phyloP scores from a whole-genome alignment of 2,888 invertebrate genomes.

The Labia minor region DNA sequence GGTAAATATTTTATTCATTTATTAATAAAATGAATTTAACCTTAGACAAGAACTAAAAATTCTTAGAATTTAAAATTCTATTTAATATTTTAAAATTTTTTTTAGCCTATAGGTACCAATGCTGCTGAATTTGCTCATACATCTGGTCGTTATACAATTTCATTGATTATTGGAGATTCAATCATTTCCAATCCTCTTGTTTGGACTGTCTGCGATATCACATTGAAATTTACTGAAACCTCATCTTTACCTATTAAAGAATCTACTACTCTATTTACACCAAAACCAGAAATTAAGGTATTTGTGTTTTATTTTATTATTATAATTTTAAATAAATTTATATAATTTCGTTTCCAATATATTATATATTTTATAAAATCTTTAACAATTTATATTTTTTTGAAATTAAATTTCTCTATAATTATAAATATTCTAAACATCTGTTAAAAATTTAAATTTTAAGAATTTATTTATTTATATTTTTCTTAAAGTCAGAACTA shows the following conservation, averaged over 20 bases:
- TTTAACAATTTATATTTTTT: conserved; percentile 16
- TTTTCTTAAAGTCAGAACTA: no score
- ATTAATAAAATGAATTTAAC: no score
- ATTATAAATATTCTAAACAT: no score
- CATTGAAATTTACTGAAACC: conserved; percentile 55
- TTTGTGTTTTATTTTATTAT: conserved; percentile 14
- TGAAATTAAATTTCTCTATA: not conserved
- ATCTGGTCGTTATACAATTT: conserved; percentile 70
- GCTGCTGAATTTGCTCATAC: conserved; percentile 64
- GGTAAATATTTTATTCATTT: conserved; percentile 50
- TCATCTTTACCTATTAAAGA: conserved; percentile 31
- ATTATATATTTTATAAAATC: not conserved
- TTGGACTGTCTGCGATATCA: conserved; percentile 72
- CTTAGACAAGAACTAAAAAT: no score
- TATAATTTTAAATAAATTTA: no score
- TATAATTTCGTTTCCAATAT: not conserved
- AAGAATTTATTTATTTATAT: no score
- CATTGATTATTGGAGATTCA: conserved; percentile 82
- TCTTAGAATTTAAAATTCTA: not conserved
- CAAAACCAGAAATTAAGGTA: conserved; percentile 52
- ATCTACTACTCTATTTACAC: conserved; percentile 36
- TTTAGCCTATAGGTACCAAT: conserved; percentile 63
- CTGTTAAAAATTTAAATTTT: no score
- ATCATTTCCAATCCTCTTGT: conserved; percentile 78
- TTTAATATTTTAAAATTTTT: conserved; percentile 1